Percentiles rank a stretch among this genome's conserved stretches.
Conservation (phyloP, 2,888 invertebrate species). For the Automeris io region DNA sequence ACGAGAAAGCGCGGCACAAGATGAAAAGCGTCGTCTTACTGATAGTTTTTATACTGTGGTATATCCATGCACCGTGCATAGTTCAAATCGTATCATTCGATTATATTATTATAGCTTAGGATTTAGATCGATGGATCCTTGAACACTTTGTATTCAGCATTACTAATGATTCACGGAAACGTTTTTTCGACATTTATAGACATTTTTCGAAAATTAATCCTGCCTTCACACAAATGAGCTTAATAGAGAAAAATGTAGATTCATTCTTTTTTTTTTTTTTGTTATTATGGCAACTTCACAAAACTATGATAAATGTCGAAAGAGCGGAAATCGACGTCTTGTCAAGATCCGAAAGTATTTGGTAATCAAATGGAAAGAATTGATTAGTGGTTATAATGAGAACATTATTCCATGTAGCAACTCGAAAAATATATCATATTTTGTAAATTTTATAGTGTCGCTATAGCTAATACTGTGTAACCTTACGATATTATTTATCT, state of each 20-base stretch:
- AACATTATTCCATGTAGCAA: conserved; percentile 72
- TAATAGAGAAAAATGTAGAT: conserved; percentile 1
- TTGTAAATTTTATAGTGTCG: conserved; percentile 77
- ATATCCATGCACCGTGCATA: conserved; percentile 32
- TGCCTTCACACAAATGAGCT: conserved; percentile 3
- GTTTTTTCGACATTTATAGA: conserved; percentile 4
- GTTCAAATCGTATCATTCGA: conserved; percentile 41
- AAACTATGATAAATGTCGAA: conserved; percentile 4
- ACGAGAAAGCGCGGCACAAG: too few species aligned
- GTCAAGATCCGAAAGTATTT: conserved; percentile 27
- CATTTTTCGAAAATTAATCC: background rate
- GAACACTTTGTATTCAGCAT: conserved; percentile 12
- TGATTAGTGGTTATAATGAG: conserved; percentile 63
- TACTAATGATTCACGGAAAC: background rate
- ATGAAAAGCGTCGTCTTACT: too few species aligned
- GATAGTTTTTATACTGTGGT: too few species aligned
- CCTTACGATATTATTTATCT: conserved; percentile 52
- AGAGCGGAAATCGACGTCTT: background rate
- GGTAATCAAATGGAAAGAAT: conserved; percentile 60
- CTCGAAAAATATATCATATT: conserved; percentile 76
- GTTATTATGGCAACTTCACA: conserved; percentile 4
- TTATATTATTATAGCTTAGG: conserved; percentile 37
- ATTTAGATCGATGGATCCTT: background rate
- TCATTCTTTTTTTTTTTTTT: conserved; percentile 6
- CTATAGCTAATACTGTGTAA: conserved; percentile 65